These are phyloP conservation scores for Ptycholaimellus sp. DNA, from an alignment of 2,888 invertebrate species.

Conservation along the genomic window DNA sequence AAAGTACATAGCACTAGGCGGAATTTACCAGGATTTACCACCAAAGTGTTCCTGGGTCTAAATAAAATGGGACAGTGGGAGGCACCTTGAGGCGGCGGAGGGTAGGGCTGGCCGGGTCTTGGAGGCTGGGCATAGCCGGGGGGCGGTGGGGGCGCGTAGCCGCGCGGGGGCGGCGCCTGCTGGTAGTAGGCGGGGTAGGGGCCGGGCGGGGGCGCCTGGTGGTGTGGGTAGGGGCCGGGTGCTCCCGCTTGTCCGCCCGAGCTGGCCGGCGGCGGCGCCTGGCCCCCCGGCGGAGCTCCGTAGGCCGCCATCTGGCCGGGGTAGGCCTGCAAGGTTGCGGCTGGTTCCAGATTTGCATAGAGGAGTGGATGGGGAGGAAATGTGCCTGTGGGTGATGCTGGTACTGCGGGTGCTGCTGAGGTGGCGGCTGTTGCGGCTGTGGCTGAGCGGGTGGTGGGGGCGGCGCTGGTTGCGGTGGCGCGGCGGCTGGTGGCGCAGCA, in stretches of 20 bases:
- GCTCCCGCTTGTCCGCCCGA: no score
- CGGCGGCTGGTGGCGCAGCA: neutral
- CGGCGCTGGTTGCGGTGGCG: neutral
- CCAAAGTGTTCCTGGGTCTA: no score
- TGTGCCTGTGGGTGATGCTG: neutral
- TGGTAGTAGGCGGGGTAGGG: neutral
- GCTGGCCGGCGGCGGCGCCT: no score
- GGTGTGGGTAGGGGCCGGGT: neutral
- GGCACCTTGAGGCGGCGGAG: no score
- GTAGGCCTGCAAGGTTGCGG: neutral
- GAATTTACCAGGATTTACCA: no score
- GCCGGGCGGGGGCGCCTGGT: neutral
- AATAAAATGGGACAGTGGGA: no score
- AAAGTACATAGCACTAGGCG: no score
- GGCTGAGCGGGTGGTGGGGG: neutral
- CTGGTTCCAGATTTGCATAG: neutral
- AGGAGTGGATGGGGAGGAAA: no score
- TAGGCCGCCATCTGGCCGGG: no score
- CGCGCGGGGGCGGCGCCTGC: neutral
- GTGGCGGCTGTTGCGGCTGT: neutral
- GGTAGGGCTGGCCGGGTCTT: no score
- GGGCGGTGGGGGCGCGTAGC: neutral
- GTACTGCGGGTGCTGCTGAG: neutral
- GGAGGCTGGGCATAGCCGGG: no score
- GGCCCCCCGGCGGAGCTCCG: no score